Evolutionary conservation across 2,113 vertebrate genomes (phyloP).

Genomic region (Pterophyllum scalare): DNA sequence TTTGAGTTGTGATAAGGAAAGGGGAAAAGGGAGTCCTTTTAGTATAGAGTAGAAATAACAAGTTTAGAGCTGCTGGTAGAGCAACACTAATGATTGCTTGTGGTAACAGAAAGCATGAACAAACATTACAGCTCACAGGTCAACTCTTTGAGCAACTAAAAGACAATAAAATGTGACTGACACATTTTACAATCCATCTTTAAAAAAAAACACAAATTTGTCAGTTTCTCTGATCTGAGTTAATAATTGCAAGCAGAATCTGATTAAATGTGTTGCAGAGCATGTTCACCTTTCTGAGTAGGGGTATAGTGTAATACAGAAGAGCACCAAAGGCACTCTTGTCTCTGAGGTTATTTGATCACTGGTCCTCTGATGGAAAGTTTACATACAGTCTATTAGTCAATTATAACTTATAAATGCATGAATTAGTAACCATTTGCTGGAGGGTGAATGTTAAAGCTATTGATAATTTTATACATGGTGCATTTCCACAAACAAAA

Average conservation of each 20-base stretch:
- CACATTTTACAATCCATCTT: background rate
- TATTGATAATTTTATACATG: background rate
- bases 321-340: background rate
- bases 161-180: background rate
- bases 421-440: constrained; percentile 2
- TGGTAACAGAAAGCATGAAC: background rate
- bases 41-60: background rate
- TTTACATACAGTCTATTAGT: background rate
- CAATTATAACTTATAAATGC: background rate
- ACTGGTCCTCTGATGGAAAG: background rate
- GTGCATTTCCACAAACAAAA: background rate
- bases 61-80: background rate
- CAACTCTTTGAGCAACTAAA: background rate
- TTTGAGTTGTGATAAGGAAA: background rate
- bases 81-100: background rate
- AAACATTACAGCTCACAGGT: background rate
- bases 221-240: background rate
- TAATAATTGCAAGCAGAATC: background rate
- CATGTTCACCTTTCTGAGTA: background rate
- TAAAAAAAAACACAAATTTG: too few species aligned
- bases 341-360: background rate
- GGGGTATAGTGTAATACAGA: background rate
- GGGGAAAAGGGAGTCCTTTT: background rate
- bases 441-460: background rate
- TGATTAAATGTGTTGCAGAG: background rate